Evolutionary conservation across 2,888 invertebrate species (phyloP).

Genomic region (Lordiphosa fenestrarum): DNA sequence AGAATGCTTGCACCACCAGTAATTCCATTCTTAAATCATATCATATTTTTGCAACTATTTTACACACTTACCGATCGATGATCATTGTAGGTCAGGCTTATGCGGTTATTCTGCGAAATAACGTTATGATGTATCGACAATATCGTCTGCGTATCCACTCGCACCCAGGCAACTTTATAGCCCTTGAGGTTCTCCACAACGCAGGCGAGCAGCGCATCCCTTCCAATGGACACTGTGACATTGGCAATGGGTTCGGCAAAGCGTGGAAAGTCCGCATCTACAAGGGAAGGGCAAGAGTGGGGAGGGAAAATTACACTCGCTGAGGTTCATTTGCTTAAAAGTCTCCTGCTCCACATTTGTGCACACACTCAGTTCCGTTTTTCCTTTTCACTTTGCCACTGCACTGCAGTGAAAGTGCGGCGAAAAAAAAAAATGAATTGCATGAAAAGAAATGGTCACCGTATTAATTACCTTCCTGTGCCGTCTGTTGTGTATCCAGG

Average conservation of each 20-base stretch:
- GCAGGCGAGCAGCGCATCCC: slow-evolving; percentile 92
- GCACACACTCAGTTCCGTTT: neutral
- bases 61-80: slow-evolving; percentile 84
- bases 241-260: slow-evolving; percentile 94
- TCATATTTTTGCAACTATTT: neutral
- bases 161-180: slow-evolving; percentile 96
- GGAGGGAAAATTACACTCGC: slow-evolving; percentile 1
- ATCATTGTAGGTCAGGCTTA: slow-evolving; percentile 92
- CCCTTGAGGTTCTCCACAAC: slow-evolving; percentile 93
- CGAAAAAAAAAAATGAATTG: slow-evolving; percentile 6
- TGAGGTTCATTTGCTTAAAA: slow-evolving; percentile 9
- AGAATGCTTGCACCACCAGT: too few relatives aligned
- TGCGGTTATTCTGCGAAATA: slow-evolving; percentile 93
- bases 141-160: slow-evolving; percentile 95
- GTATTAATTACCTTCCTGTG: slow-evolving; percentile 78
- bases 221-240: slow-evolving; percentile 92
- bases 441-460: slow-evolving; percentile 24
- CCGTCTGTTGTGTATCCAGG: slow-evolving; percentile 76
- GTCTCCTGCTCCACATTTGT: slow-evolving; percentile 7
- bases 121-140: slow-evolving; percentile 95
- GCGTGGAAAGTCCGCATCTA: slow-evolving; percentile 84
- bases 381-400: neutral
- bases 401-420: slow-evolving; percentile 40
- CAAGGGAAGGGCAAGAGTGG: slow-evolving; percentile 3
- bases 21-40: too few relatives aligned